Conservation (phyloP, 2,113 vertebrate species). For the Lagopus leucura region DNA sequence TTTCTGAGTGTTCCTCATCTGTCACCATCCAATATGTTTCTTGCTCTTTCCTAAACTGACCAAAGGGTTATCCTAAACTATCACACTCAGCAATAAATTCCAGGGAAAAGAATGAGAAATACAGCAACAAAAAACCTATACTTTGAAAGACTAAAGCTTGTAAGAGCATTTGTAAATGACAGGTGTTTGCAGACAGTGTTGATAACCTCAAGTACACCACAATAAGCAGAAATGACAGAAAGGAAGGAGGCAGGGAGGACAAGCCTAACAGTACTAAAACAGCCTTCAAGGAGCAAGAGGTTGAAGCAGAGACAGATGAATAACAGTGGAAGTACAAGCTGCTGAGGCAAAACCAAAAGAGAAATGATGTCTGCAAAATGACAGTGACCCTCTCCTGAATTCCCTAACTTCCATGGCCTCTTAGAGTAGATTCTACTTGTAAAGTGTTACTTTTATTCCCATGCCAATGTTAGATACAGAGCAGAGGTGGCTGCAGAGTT, state of each 20-base stretch:
- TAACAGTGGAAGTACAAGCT: background rate
- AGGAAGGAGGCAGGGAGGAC: conserved; percentile 4
- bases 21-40: background rate
- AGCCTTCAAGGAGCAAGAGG: conserved; percentile 3
- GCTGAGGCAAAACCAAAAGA: background rate
- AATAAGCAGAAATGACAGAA: conserved; percentile 5
- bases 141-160: too few relatives aligned
- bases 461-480: background rate
- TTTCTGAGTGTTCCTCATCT: background rate
- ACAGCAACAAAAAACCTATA: background rate
- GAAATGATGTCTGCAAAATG: background rate
- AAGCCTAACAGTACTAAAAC: background rate
- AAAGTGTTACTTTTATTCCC: background rate
- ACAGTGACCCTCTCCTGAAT: background rate
- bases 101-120: too few relatives aligned
- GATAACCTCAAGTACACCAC: background rate
- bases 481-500: background rate
- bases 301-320: background rate
- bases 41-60: background rate
- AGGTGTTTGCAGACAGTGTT: background rate
- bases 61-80: too few relatives aligned
- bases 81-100: too few relatives aligned
- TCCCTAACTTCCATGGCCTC: background rate
- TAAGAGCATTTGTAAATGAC: background rate
- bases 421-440: background rate